Conservation (phyloP, 2,888 invertebrate species). For the Frankliniella fusca region DNA sequence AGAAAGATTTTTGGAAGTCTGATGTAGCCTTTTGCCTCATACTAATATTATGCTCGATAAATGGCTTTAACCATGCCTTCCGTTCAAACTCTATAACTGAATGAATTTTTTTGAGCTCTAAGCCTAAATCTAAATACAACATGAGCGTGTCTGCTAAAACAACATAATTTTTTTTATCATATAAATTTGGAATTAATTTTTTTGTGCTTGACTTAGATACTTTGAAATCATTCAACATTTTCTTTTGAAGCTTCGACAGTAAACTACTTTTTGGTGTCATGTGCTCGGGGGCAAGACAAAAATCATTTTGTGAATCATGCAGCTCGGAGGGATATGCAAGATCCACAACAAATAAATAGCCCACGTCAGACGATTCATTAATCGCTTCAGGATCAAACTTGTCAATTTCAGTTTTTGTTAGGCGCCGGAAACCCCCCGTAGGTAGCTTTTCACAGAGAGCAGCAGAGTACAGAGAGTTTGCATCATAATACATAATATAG, state of each 20-base stretch:
- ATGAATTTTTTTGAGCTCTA: slow-evolving; percentile 29
- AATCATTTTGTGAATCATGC: slow-evolving; percentile 29
- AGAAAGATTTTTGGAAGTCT: slow-evolving; percentile 10
- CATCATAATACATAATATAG: neutral
- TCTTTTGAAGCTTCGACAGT: neutral
- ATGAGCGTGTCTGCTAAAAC: neutral
- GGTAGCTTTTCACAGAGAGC: neutral
- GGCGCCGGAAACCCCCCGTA: neutral
- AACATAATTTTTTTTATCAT: slow-evolving; percentile 25
- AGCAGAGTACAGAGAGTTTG: neutral
- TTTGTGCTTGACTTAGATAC: neutral
- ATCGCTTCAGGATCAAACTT: neutral
- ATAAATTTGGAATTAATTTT: slow-evolving; percentile 18
- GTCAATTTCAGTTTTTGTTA: neutral
- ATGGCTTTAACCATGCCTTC: neutral
- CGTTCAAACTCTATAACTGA: neutral
- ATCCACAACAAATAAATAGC: slow-evolving; percentile 13
- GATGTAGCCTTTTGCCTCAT: neutral
- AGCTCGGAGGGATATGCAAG: slow-evolving; percentile 13
- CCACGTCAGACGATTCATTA: neutral
- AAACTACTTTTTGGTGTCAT: neutral
- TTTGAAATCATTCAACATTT: neutral
- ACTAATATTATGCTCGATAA: neutral
- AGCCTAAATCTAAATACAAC: slow-evolving; percentile 2
- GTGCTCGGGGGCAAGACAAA: slow-evolving; percentile 12